Base-by-base conservation (phyloP, 2,888 invertebrate species). In the Sarcophaga rosellei region DNA sequence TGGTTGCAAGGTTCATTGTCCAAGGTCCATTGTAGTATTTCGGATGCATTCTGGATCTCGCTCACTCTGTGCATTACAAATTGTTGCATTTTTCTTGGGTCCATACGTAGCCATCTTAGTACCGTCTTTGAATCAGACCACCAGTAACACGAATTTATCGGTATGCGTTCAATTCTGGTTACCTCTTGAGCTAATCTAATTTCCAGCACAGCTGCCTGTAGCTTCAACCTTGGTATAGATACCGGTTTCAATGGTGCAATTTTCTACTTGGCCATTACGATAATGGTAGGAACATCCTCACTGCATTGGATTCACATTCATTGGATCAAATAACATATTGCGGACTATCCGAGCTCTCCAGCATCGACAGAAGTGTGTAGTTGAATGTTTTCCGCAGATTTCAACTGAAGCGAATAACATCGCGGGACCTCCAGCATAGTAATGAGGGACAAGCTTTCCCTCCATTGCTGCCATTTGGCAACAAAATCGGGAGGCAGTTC, bases 181-280 rank as follows among this genome's bases (percentile, higher is more conserved):
- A 79, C 15, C 23, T 53, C 53, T 10, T 59, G 17, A 2, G 75
- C 68, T 59, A 80, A 23, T 35, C 84, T 70, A 1, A 76, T 35
- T 3, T 80, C 81, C 3, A 70, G 3, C 10, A 85, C 70, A 2
- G 81, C 81, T 20, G 81, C 81, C 21, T 81, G 81, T 25, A 85
- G 20, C 23, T 81, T 61, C 15, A 85, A 47, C 21, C 81, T 84
- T 1, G 80, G 84, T 12, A 78, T 85, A 17, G 74, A 77, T 59
- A 62, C 5, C 3, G 73, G 65, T 23, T 68, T 76, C 4, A 57
- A 62, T 12, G 57, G 81, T n/a, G 84, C 61, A 10, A 84, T 72
- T 17, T 70, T 79, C 8, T 65, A 70, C 35, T 75, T 68, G 17
- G 78, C 63, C 25, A 57, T 57, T 15, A 83, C 62, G n/a, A 57